Percentiles rank a stretch among this genome's conserved stretches.
These are phyloP conservation scores for Phenganax subtilis DNA, from an alignment of 92 coral and sea anemone genomes.

Conservation along the genomic window DNA sequence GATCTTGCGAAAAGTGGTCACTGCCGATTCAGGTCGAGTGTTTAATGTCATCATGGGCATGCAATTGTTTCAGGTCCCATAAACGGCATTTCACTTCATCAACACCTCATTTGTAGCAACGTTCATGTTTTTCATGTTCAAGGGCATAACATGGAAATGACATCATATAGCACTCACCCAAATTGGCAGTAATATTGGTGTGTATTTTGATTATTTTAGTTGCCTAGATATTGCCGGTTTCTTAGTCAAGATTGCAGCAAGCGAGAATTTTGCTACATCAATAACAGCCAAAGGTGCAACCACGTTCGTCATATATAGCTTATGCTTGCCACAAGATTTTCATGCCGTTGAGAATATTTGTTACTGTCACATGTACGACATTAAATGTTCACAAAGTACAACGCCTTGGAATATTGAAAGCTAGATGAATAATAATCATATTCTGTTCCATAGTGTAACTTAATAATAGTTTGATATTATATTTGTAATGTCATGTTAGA, in stretches of 20 bases:
- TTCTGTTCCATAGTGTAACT: too few relatives aligned
- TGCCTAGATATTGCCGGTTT: slow-evolving; percentile 85
- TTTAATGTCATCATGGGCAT: too few relatives aligned
- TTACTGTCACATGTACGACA: slow-evolving; percentile 90
- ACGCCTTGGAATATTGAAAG: slow-evolving; percentile 70
- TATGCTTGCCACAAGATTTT: slow-evolving; percentile 95
- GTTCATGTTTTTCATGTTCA: too few relatives aligned
- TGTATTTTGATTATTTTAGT: slow-evolving; percentile 42
- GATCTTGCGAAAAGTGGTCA: too few relatives aligned
- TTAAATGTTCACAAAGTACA: slow-evolving; percentile 70
- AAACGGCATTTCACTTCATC: too few relatives aligned
- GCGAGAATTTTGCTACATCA: slow-evolving; percentile 64
- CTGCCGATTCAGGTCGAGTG: too few relatives aligned
- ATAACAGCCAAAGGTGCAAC: slow-evolving; percentile 83
- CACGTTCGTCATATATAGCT: slow-evolving; percentile 80
- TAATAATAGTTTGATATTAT: neutral
- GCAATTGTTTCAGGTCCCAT: too few relatives aligned
- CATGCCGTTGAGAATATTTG: slow-evolving; percentile 81
- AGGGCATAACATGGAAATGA: neutral
- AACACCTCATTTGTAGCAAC: too few relatives aligned
- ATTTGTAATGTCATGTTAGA: too few relatives aligned
- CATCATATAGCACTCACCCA: neutral
- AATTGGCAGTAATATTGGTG: neutral
- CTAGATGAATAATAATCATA: neutral
- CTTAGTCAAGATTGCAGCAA: slow-evolving; percentile 75